phyloP scores from a whole-genome alignment of 2,888 invertebrate genomes.

The Nematopogon swammerdamellus region DNA sequence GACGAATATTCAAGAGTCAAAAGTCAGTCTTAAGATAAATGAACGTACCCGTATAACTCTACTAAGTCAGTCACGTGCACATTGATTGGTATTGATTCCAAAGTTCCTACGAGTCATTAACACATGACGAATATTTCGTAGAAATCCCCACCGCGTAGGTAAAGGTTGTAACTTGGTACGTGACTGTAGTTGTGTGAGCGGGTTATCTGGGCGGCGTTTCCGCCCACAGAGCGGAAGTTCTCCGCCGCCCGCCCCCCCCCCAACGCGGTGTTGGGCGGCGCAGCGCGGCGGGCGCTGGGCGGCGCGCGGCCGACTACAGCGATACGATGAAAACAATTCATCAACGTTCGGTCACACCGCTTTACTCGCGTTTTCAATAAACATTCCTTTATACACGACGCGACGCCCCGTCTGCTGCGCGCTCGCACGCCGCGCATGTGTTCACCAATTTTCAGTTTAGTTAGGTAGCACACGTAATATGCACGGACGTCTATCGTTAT shows the following conservation, averaged over 20 bases:
- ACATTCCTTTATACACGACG: conserved; percentile 11
- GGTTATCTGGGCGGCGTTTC: background rate
- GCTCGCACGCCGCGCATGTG: too few relatives aligned
- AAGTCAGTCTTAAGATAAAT: too few relatives aligned
- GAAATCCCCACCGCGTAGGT: too few relatives aligned
- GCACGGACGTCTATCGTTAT: too few relatives aligned
- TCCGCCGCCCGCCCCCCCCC: background rate
- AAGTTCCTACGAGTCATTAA: conserved; percentile 6
- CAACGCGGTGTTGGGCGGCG: conserved; percentile 11
- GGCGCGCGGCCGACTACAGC: conserved; percentile 29
- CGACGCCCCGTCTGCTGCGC: background rate
- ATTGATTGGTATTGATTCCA: too few relatives aligned
- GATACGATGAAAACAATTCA: conserved; percentile 38
- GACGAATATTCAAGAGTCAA: too few relatives aligned
- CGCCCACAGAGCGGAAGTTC: background rate
- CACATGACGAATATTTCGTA: conserved; percentile 1
- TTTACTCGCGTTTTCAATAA: conserved; percentile 24
- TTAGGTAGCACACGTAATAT: too few relatives aligned
- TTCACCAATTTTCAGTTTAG: too few relatives aligned
- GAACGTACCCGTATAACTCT: too few relatives aligned
- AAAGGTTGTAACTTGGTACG: too few relatives aligned
- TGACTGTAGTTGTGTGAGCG: background rate
- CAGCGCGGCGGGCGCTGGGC: conserved; percentile 30
- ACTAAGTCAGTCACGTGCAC: too few relatives aligned
- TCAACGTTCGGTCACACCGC: conserved; percentile 38